These are phyloP conservation scores for Phocoena phocoena DNA, from an alignment of 2,113 vertebrate species.

Conservation along the genomic window DNA sequence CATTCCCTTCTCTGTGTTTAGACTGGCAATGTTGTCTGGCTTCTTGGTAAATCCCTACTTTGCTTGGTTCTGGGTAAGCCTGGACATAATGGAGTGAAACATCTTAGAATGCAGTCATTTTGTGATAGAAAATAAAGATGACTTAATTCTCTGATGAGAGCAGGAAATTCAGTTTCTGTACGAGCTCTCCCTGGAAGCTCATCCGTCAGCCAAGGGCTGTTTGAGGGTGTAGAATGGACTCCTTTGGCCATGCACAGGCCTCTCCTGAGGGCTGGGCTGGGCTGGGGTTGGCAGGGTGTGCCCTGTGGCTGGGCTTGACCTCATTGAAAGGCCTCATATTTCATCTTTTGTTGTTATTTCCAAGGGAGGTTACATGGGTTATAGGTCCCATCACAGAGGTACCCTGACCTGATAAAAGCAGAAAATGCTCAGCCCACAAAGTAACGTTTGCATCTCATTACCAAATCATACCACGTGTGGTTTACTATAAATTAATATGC, in stretches of 20 bases:
- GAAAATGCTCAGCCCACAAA: not conserved
- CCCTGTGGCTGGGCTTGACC: not conserved
- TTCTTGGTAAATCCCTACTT: not conserved
- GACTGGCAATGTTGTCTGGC: not conserved
- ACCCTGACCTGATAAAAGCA: not conserved
- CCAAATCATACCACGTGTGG: not conserved
- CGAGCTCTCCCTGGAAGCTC: not conserved
- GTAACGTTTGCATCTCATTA: not conserved
- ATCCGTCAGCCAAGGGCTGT: not conserved
- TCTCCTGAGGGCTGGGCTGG: not conserved
- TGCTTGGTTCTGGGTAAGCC: not conserved
- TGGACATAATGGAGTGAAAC: not conserved
- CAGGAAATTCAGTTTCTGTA: not conserved
- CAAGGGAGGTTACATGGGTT: not conserved
- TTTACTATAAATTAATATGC: not conserved
- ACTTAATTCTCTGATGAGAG: not conserved
- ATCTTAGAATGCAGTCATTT: not conserved
- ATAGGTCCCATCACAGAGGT: not conserved
- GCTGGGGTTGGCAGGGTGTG: not conserved
- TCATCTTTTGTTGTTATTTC: not conserved
- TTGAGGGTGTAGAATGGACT: not conserved
- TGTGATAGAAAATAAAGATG: not conserved
- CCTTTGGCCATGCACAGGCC: not conserved
- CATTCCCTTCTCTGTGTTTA: not conserved
- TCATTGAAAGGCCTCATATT: not conserved